Conservation (phyloP, 2,113 vertebrate species). For the Erythrocebus patas region DNA sequence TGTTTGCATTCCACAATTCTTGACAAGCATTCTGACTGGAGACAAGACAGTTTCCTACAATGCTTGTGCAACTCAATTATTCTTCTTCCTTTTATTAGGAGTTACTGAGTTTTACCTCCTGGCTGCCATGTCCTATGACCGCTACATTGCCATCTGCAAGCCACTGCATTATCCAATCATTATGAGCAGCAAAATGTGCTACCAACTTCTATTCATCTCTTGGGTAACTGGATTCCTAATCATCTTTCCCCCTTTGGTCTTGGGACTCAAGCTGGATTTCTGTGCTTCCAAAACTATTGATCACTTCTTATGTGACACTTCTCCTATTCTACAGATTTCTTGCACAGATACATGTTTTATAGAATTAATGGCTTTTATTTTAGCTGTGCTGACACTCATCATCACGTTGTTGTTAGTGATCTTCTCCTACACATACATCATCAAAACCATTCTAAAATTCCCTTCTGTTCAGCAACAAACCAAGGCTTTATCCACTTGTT, state of each 20-base stretch:
- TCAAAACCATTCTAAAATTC: slow-evolving; percentile 55
- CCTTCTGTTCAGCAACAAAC: slow-evolving; percentile 20
- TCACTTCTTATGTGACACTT: slow-evolving; percentile 56
- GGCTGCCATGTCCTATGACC: slow-evolving; percentile 47
- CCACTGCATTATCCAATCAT: slow-evolving; percentile 19
- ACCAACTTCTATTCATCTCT: slow-evolving; percentile 1
- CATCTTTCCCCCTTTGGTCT: slow-evolving; percentile 28
- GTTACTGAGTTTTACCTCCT: slow-evolving; percentile 55
- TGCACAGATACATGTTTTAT: slow-evolving; percentile 46
- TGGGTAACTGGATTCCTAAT: slow-evolving; percentile 36
- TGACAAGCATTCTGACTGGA: slow-evolving; percentile 49
- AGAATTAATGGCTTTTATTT: slow-evolving; percentile 37
- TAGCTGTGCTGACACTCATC: slow-evolving; percentile 40
- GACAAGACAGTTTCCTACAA: slow-evolving; percentile 51
- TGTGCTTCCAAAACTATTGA: slow-evolving; percentile 47
- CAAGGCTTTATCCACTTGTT: slow-evolving; percentile 74
- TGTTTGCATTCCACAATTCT: slow-evolving; percentile 24
- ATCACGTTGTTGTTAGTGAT: slow-evolving; percentile 28
- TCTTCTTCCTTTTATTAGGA: slow-evolving; percentile 46
- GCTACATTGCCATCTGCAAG: slow-evolving; percentile 52
- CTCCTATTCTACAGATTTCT: slow-evolving; percentile 29
- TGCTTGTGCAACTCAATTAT: slow-evolving; percentile 37
- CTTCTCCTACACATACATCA: slow-evolving; percentile 45
- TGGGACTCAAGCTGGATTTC: slow-evolving; percentile 51
- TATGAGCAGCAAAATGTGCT: slow-evolving; percentile 37